Evolutionary conservation across 2,113 vertebrate genomes (phyloP), one percentile per base, ranked within the genome.

Genomic region (Dascyllus trimaculatus): DNA sequence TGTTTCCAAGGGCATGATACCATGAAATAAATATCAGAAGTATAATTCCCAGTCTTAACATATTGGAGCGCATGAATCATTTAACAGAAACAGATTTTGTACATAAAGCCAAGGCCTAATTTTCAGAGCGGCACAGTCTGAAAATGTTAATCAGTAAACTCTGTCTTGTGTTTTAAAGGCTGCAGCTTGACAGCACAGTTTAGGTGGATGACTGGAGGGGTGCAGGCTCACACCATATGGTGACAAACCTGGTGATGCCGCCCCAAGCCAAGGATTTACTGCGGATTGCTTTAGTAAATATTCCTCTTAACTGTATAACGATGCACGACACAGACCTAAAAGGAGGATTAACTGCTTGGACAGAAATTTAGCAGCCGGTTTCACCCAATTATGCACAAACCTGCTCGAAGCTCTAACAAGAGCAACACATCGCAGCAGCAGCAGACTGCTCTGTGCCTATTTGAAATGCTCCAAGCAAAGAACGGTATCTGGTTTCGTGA

Each of bases 1-100:
- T 94, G 93, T 93, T 95, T 94, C 88, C 89, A 85, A 89, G 91
- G 91, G 90, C 88, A 84, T 84, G 91, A 91, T 90, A 86, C 75
- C 86, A 92, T 93, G 88, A 93, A 93, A 90, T 93, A 93, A 92
- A 93, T 92, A 93, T 92, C 87, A 93, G 76, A 89, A 88, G 83
- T 89, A 88, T 91, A 91, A 93, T 93, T 93, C 85, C 86, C 89
- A 88, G 87, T 84, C 84, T 89, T 86, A 91, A 88, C 93, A 92
- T 91, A 88, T 88, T 91, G 90, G 78, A 87, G 75, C 19, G 35
- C 80, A 93, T 94, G 73, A 92, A 94, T 93, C 88, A 91, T 93
- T 94, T 84, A 93, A 65, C 61, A 82, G 84, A 89, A 85, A 90
- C 89, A 92, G 88, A 92, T 87, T 89, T 92, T 84, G 81, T 89